These are phyloP conservation scores for Venustaconcha ellipsiformis DNA, from an alignment of 1,140 invertebrate genomes.

Conservation along the genomic window DNA sequence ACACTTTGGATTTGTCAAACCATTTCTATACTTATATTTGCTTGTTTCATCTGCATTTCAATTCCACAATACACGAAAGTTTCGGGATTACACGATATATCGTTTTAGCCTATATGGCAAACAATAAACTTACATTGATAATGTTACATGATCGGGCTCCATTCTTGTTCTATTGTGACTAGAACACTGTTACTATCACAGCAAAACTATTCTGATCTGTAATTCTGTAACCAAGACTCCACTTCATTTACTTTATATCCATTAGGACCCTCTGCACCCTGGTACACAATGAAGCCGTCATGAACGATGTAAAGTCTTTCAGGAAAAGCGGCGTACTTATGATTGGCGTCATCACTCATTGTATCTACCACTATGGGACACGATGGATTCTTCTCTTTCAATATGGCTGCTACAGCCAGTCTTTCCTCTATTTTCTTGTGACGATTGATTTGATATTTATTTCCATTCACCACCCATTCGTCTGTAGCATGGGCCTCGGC, in stretches of 20 bases:
- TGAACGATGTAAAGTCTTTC: slow-evolving; percentile 47
- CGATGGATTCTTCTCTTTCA: slow-evolving; percentile 5
- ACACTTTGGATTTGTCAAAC: too few relatives aligned
- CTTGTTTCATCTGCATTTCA: too few relatives aligned
- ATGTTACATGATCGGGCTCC: too few relatives aligned
- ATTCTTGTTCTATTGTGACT: too few relatives aligned
- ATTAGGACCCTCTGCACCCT: slow-evolving; percentile 38
- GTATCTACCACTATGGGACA: slow-evolving; percentile 42
- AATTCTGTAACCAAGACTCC: slow-evolving; percentile 8
- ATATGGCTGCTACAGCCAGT: slow-evolving; percentile 38
- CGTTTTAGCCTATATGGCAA: too few relatives aligned
- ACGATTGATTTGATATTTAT: slow-evolving; percentile 21
- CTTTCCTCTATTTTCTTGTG: slow-evolving; percentile 42
- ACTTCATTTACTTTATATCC: slow-evolving; percentile 31
- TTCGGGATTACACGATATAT: too few relatives aligned
- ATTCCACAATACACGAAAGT: too few relatives aligned
- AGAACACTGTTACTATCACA: too few relatives aligned
- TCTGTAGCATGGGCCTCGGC: slow-evolving; percentile 47
- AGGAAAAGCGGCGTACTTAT: slow-evolving; percentile 34
- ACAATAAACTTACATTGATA: too few relatives aligned
- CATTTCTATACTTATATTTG: too few relatives aligned
- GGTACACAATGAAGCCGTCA: slow-evolving; percentile 37
- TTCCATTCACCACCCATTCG: slow-evolving; percentile 37
- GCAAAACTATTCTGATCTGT: background rate
- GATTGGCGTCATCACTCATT: slow-evolving; percentile 36